These are phyloP conservation scores for Atherinosoma microstoma DNA, from an alignment of 2,797 vertebrate genomes.

Conservation along the genomic window DNA sequence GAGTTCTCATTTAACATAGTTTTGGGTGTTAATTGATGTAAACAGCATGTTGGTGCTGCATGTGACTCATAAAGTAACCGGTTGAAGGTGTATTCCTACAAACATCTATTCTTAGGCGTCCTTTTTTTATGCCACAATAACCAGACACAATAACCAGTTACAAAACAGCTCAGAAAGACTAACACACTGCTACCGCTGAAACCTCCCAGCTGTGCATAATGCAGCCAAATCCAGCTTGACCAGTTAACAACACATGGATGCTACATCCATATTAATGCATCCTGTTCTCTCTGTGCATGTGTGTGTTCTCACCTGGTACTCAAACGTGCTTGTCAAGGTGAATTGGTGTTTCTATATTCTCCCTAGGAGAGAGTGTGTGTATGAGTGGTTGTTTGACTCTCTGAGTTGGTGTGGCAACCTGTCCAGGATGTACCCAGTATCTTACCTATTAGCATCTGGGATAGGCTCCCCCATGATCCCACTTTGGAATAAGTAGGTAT, in stretches of 20 bases:
- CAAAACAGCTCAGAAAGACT: background rate
- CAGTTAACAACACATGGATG: background rate
- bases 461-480: background rate
- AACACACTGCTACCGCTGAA: background rate
- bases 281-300: background rate
- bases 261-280: background rate
- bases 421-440: background rate
- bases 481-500: background rate
- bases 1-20: constrained; percentile 59
- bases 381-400: background rate
- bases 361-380: background rate
- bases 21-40: background rate
- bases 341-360: background rate
- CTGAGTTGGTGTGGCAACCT: background rate
- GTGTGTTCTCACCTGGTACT: background rate
- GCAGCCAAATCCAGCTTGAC: background rate
- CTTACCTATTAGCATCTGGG: background rate
- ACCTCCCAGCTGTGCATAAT: background rate
- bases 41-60: background rate
- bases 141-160: background rate
- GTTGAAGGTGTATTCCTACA: background rate
- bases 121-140: background rate
- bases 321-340: background rate
- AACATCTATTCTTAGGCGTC: background rate
- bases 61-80: background rate